Evolutionary conservation across 2,888 invertebrate species (phyloP).

Genomic region (Drosophila phalerata): DNA sequence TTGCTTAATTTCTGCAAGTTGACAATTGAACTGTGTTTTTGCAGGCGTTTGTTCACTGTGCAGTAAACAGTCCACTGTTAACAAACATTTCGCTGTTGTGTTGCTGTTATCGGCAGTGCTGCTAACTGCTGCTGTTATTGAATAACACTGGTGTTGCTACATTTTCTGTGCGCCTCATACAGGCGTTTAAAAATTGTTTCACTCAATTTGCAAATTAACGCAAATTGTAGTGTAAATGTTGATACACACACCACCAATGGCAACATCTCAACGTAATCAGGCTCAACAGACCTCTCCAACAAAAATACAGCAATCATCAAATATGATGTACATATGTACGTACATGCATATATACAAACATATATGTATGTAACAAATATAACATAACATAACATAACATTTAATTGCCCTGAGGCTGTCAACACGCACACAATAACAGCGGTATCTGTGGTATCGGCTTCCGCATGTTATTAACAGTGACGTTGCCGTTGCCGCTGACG

Average conservation of each 20-base stretch:
- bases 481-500: constrained; percentile 26
- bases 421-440: constrained; percentile 21
- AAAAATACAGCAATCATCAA: constrained; percentile 26
- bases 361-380: constrained; percentile 18
- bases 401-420: constrained; percentile 52
- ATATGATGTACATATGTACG: constrained; percentile 33
- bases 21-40: not conserved
- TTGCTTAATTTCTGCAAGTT: not conserved
- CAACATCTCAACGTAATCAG: constrained; percentile 7
- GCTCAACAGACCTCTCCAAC: not conserved
- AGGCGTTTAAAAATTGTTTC: constrained; percentile 67
- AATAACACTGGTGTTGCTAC: constrained; percentile 18
- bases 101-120: constrained; percentile 33
- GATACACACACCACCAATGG: constrained; percentile 21
- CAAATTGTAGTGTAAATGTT: constrained; percentile 44
- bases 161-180: constrained; percentile 63
- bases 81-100: not conserved
- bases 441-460: constrained; percentile 31
- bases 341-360: constrained; percentile 19
- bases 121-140: constrained; percentile 9
- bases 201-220: constrained; percentile 59
- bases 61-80: constrained; percentile 33
- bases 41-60: constrained; percentile 20
- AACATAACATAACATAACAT: constrained; percentile 38
- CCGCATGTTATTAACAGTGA: constrained; percentile 69